A percentile compares a stretch with the other conserved stretches of the same genome.
Conservation (phyloP, 1,140 invertebrate genomes). For the Hormaphis cornu region DNA sequence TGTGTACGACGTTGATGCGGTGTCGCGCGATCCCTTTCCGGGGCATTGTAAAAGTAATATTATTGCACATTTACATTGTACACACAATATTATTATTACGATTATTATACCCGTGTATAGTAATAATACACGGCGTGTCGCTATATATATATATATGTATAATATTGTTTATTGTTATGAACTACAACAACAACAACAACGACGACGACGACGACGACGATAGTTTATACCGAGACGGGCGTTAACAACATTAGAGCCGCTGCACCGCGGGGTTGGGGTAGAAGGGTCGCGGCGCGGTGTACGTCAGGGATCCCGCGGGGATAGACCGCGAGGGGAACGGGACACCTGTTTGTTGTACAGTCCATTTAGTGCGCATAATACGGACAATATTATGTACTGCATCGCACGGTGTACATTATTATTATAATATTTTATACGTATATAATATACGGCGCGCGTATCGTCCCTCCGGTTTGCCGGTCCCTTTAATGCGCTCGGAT, state of each 20-base stretch:
- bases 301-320: slow-evolving; percentile 15
- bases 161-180: slow-evolving; percentile 31
- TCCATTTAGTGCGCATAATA: slow-evolving; percentile 13
- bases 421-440: no score
- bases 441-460: no score
- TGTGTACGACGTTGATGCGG: slow-evolving; percentile 23
- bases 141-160: no score
- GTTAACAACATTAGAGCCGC: slow-evolving; percentile 31
- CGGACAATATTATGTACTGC: no score
- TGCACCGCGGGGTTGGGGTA: no score
- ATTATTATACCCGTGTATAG: no score
- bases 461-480: slow-evolving; percentile 12
- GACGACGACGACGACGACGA: no score
- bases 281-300: background rate
- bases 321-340: background rate
- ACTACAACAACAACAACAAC: slow-evolving; percentile 28
- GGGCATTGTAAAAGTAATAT: slow-evolving; percentile 20
- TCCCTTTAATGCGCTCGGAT: slow-evolving; percentile 29
- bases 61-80: slow-evolving; percentile 27
- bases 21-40: slow-evolving; percentile 24
- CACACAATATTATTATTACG: no score
- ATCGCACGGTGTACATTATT: no score
- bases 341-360: slow-evolving; percentile 33
- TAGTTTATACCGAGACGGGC: no score
- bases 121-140: no score